Conservation (phyloP, 1,140 invertebrate genomes). For the Lasioglossum baleicum region DNA sequence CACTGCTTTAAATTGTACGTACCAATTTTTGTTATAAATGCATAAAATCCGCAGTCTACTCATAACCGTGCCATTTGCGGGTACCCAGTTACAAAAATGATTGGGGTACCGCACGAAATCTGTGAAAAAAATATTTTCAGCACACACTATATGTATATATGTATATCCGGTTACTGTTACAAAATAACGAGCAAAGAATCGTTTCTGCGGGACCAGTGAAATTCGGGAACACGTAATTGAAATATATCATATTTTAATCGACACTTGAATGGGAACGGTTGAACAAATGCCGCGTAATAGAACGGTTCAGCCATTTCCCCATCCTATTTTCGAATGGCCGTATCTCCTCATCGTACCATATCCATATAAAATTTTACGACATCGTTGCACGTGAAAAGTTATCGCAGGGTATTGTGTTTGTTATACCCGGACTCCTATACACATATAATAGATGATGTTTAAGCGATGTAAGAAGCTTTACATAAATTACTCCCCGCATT, state of each 20-base stretch:
- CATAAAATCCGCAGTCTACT: too few relatives aligned
- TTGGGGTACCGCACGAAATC: too few relatives aligned
- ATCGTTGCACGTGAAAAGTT: conserved; percentile 21
- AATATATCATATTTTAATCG: conserved; percentile 34
- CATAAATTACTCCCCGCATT: conserved; percentile 30
- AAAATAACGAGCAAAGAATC: too few relatives aligned
- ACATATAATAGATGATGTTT: conserved; percentile 26
- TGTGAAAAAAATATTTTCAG: too few relatives aligned
- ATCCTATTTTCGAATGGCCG: conserved; percentile 5
- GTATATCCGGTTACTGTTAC: too few relatives aligned
- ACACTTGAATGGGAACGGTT: conserved; percentile 10
- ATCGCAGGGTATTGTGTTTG: conserved; percentile 15
- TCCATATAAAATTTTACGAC: conserved; percentile 24
- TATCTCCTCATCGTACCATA: neutral
- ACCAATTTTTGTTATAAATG: too few relatives aligned
- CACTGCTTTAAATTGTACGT: too few relatives aligned
- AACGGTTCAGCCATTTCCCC: neutral
- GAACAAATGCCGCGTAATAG: neutral
- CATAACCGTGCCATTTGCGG: too few relatives aligned
- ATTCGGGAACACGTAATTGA: neutral
- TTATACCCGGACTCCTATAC: conserved; percentile 1
- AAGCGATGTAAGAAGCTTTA: conserved; percentile 41
- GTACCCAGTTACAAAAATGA: too few relatives aligned
- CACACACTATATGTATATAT: too few relatives aligned
- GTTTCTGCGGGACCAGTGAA: too few relatives aligned